Evolutionary conservation across 2,797 vertebrate species (phyloP), one percentile per base, ranked within the genome.

Genomic region (Rhinichthys osculus): DNA sequence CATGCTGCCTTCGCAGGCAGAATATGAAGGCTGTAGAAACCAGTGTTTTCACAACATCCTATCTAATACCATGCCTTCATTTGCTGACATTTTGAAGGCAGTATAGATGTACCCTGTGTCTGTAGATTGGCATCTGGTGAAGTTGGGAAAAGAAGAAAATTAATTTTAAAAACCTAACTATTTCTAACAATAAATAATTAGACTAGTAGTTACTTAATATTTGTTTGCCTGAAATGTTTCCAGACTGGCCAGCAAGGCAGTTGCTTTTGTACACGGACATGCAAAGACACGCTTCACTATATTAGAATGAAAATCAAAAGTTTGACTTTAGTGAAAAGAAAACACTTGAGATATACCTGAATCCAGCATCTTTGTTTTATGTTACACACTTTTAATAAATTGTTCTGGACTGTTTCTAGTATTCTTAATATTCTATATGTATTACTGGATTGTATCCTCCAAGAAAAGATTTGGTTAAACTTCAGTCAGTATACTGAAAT

Each of bases 381-480:
- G 14, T 35, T 77, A 13, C 33, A 77, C 19, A 6, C 72, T 52
- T 72, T 44, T 72, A 3, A 71, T 71, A 4, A 27, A 73, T 33
- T 30, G 14, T 50, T 17, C 7, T 1, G 9, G 16, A 30, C n/a
- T 42, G 23, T 71, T 71, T 52, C 27, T 52, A 17, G 27, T 52
- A 52, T 33, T 52, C 72, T 74, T 76, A 52, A 52, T 52, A 52
- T 21, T 52, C 5, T 74, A 21, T 35, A 35, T 52, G 14, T 66
- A 76, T 76, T 54, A 76, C 10, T 76, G 73, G 21, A 54, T 52
- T 54, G 73, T 54, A 23, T 76, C 47, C 33, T 54, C 9, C 17
- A 76, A 33, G 27, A 33, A 76, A 76, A 35, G 0, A 21, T 35
- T 7, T 66, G 14, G 62, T 66, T 66, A 33, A 66, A 66, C 21